Base-by-base conservation (phyloP, 2,797 vertebrate species). In the Hapalemur alaotrensis region DNA sequence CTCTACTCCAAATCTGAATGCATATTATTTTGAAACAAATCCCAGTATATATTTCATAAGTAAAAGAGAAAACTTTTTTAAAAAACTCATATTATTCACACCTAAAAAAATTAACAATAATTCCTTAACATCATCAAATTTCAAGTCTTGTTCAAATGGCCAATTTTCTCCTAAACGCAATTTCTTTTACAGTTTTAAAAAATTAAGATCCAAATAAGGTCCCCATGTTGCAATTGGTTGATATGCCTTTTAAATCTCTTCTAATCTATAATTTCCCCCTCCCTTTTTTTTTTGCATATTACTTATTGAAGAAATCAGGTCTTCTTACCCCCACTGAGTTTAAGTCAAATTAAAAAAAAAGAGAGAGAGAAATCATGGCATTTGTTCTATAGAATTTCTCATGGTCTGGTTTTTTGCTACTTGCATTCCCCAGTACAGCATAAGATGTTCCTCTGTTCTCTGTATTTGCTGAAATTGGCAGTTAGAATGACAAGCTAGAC, bases 11-110 rank as follows among this genome's bases (percentile, higher is more conserved):
- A 23, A 87, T 15, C 8, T 73, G 22, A 35, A 3, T 81, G 38
- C 32, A 63, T 69, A 32, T 80, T 91, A 63, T 70, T 89, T 76
- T 82, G 54, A 95, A 81, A 32, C 23, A 90, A 89, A 91, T 65
- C 23, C 48, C 43, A 38, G 30, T 80, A 14, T 63, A 13, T 20
- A 30, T 50, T 70, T 92, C 22, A 70, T 80, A 57, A 61, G 22
- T 54, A 72, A 28, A 97, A 63, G 22, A 81, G 12, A 76, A 84
- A 54, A 10, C 57, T 28, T 54, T 28, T 59, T 54, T 38, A 11
- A 65, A 88, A 48, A 12, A 52, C 63, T 17, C 70, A 48, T 23
- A 50, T 80, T 38, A 83, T 87, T 83, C 38, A 76, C 1, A 72
- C 15, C 63, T 81, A 52, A 81, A 82, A 79, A 91, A 38, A 15